Base-by-base conservation (phyloP, 2,888 invertebrate genomes). In the Malthinus seriepunctatus region DNA sequence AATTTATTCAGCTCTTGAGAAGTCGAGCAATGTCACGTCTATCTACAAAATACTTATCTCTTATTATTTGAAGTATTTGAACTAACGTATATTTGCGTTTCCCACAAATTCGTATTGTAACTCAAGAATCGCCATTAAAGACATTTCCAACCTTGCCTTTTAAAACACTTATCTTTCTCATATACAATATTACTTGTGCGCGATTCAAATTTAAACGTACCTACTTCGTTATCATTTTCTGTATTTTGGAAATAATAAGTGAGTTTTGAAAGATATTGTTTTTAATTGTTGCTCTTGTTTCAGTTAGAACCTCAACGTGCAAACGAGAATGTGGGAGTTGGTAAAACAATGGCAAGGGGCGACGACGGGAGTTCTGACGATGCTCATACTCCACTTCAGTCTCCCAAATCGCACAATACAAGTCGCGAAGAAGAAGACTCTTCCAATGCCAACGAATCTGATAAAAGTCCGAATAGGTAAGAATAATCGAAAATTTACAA, bases 401-500 rank as follows among this genome's bases (percentile, higher is more conserved):
- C 77, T 10, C 79, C 86, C 56, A 86, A 86, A 14, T 88, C 88
- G 51, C 84, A 86, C 63, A 76, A 78, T 65, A 78, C 77, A 52
- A 77, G 76, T 55, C 67, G 76, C 12, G 89, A 90, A 62, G 86
- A 90, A 66, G 89, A 90, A 66, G 86, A 86, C 74, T 86, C 86
- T 66, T 87, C 86, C 72, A 86, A 85, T 73, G 86, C 87, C 67
- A 86, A 84, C 68, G 87, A 88, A 73, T 84, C 84, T 48, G 87
- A 88, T 67, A 88, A 88, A 72, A 88, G 88, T 73, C 87, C 88
- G 44, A 87, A 87, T 75, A 86, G 87, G 88, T 88, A 76, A 73
- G 63, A 62, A 12, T 2, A n/a, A 5, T 23, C 3, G 23, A 23
- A 23, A 23, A 23, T 23, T 23, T 23, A 5, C 2, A 23, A 23